Base-by-base conservation (phyloP, 2,888 invertebrate species). In the Lithophane semibrunnea region DNA sequence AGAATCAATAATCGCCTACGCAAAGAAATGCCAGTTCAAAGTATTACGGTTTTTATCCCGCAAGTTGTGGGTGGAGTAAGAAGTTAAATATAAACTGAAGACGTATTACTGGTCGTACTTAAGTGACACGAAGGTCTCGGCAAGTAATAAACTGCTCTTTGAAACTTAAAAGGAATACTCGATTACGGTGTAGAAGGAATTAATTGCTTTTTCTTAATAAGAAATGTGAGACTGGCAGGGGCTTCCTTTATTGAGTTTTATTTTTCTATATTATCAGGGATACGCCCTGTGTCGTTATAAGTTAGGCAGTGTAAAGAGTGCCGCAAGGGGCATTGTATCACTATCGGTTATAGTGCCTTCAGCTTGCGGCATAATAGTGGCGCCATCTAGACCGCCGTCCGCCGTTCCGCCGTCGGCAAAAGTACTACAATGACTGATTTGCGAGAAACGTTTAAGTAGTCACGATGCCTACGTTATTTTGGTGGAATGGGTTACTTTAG, bases 71-170 rank as follows among this genome's bases (percentile, higher is more conserved):
- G 42, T 54, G 21, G 37, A 29, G 44, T 21, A 66, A 10, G 0
- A 64, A 56, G 42, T 56, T 47, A 63, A 73, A 73, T 60, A 74
- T 61, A 73, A 67, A 73, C 47, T 44, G 13, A 66, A 70, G 61
- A 69, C 18, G 42, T 66, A 75, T 63, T 60, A 56, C 63, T 70
- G 1, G 37, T 67, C 21, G 29, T 29, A 49, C 24, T 63, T 56
- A 58, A 70, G 42, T 61, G 42, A 60, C 56, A 65, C 16, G 37
- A 65, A 65, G 65, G 18, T 49, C 71, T 65, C 37, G 10, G 54
- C 24, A 79, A 73, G 73, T 75, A 83, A 75, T 77, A 71, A 77
- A 73, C 49, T 60, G 52, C 13, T 67, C 29, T 60, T 64, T 47
- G 29, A 64, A 73, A 73, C 47, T 64, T 58, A 13, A n/a, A n/a